These are phyloP conservation scores for Nymphalis urticae DNA, from an alignment of 2,888 invertebrate genomes.

Conservation along the genomic window DNA sequence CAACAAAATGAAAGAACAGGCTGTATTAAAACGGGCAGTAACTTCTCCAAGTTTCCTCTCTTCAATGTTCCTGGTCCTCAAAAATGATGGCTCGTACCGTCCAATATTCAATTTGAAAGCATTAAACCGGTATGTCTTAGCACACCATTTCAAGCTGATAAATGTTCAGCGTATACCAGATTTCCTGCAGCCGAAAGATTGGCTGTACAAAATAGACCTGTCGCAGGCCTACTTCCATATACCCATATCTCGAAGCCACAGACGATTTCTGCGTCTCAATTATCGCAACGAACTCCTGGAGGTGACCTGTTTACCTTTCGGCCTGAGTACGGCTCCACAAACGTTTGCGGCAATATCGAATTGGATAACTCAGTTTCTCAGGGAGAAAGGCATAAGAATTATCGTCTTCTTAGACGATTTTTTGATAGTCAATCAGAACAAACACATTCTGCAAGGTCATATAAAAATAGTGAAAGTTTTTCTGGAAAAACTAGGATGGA, in stretches of 20 bases:
- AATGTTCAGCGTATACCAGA: too few relatives aligned
- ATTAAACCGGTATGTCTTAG: too few relatives aligned
- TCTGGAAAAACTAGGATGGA: too few relatives aligned
- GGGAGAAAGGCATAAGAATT: constrained; percentile 29
- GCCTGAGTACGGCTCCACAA: constrained; percentile 37
- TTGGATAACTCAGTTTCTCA: constrained; percentile 37
- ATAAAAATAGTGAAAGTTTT: background rate
- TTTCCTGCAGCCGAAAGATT: too few relatives aligned
- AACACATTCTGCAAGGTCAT: constrained; percentile 14
- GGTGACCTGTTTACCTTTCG: constrained; percentile 41
- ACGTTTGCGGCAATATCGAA: constrained; percentile 35
- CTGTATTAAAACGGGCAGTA: constrained; percentile 11
- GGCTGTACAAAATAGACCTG: too few relatives aligned
- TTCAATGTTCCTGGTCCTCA: too few relatives aligned
- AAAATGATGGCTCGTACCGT: too few relatives aligned
- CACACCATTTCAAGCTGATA: too few relatives aligned
- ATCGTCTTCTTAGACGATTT: constrained; percentile 42
- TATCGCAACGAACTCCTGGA: constrained; percentile 30
- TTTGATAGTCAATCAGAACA: constrained; percentile 34
- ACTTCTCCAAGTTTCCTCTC: too few relatives aligned
- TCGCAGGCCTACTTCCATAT: constrained; percentile 39
- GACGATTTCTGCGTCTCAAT: constrained; percentile 34
- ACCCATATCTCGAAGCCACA: constrained; percentile 22
- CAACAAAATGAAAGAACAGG: constrained; percentile 17
- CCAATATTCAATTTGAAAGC: too few relatives aligned